phyloP scores from a whole-genome alignment of 2,888 invertebrate species.

The Drosophila anomelani region DNA sequence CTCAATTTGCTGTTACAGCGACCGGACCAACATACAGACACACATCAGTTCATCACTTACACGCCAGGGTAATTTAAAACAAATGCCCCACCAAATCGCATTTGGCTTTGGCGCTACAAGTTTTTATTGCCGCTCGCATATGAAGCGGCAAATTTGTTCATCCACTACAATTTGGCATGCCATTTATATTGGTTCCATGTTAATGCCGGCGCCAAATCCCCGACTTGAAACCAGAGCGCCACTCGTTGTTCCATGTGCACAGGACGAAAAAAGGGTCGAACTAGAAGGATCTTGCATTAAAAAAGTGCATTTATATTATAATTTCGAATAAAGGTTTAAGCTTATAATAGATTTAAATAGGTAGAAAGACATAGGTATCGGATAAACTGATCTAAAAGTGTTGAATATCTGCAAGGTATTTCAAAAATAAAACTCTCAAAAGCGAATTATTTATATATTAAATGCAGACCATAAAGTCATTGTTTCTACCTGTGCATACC shows the following conservation, averaged over 20 bases:
- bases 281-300: background rate
- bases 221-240: conserved; percentile 52
- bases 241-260: conserved; percentile 30
- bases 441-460: background rate
- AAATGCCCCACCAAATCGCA: conserved; percentile 80
- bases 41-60: conserved; percentile 74
- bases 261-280: background rate
- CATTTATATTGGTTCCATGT: conserved; percentile 81
- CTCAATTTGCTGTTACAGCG: conserved; percentile 62
- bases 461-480: background rate
- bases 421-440: background rate
- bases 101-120: conserved; percentile 62
- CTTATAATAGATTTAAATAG: background rate
- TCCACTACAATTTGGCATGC: conserved; percentile 81
- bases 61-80: conserved; percentile 80
- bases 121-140: conserved; percentile 67
- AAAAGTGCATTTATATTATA: background rate
- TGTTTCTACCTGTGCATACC: conserved; percentile 10
- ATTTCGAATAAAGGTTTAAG: background rate
- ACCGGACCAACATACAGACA: conserved; percentile 21
- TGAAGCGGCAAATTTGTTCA: conserved; percentile 67
- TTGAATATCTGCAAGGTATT: background rate
- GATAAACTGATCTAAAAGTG: background rate
- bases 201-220: conserved; percentile 74
- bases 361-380: background rate